A percentile compares a stretch with the other conserved stretches of the same genome.
These are phyloP conservation scores for Emys orbicularis DNA, from an alignment of 2,797 vertebrate genomes.

Conservation along the genomic window DNA sequence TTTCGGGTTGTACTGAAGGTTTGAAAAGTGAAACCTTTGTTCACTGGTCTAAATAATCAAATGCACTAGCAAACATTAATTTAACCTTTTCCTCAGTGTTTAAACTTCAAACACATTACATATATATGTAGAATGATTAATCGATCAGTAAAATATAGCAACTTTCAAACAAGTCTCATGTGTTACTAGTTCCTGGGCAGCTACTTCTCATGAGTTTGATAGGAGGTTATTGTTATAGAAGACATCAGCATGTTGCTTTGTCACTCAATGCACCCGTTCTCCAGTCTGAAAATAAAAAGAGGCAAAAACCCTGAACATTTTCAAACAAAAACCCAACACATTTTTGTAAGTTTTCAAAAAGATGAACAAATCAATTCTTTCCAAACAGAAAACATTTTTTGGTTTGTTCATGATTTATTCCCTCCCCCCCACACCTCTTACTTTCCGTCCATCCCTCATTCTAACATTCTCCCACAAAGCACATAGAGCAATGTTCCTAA, in stretches of 20 bases:
- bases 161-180: background rate
- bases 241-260: background rate
- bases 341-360: background rate
- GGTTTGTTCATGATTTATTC: background rate
- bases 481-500: background rate
- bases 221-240: background rate
- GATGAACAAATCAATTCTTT: background rate
- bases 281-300: background rate
- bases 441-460: background rate
- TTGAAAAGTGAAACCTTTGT: background rate
- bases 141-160: background rate
- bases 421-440: background rate
- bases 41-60: background rate
- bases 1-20: background rate
- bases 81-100: background rate
- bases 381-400: background rate
- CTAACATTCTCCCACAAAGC: background rate
- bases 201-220: background rate
- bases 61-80: background rate
- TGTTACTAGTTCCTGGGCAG: background rate
- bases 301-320: background rate
- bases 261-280: background rate
- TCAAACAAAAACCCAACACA: background rate
- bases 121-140: background rate
- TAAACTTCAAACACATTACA: background rate